phyloP scores from a whole-genome alignment of 2,888 invertebrate species.

The Cremastinae sp. region DNA sequence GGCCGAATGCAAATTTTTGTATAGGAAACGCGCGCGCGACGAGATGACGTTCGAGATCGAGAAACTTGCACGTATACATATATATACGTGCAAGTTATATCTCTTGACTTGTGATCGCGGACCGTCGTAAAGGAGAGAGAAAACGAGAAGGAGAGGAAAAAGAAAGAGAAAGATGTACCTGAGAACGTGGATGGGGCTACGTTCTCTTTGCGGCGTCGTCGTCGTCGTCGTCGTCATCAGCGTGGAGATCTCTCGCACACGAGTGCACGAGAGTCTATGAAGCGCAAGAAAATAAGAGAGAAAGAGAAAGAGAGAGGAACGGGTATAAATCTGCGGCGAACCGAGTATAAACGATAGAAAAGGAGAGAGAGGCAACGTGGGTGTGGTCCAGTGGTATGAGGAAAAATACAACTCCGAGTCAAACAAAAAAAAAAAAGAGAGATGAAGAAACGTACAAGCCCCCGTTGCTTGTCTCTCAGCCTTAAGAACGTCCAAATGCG shows the following conservation, averaged over 20 bases:
- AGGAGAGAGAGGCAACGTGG: slow-evolving; percentile 65
- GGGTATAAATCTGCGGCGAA: slow-evolving; percentile 28
- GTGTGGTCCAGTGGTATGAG: slow-evolving; percentile 69
- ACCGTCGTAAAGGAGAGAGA: background rate
- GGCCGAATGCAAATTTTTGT: slow-evolving; percentile 60
- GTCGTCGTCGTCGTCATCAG: slow-evolving; percentile 34
- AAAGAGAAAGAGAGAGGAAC: slow-evolving; percentile 38
- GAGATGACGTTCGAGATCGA: slow-evolving; percentile 54
- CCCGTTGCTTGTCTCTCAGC: slow-evolving; percentile 3
- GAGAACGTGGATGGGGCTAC: slow-evolving; percentile 57
- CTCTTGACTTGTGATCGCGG: too few species aligned
- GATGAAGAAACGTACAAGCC: slow-evolving; percentile 8
- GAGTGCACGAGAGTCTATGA: background rate
- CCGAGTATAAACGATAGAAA: slow-evolving; percentile 24
- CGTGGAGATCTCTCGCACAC: slow-evolving; percentile 28
- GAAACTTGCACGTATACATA: slow-evolving; percentile 31
- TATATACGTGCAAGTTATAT: too few species aligned
- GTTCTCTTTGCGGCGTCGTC: slow-evolving; percentile 56
- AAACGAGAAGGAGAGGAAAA: background rate
- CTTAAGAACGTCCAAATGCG: background rate
- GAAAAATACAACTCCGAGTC: slow-evolving; percentile 40
- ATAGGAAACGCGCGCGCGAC: slow-evolving; percentile 47
- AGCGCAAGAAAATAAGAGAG: slow-evolving; percentile 16
- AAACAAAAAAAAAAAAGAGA: slow-evolving; percentile 13
- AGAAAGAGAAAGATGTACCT: slow-evolving; percentile 35